Conservation (phyloP, 2,797 vertebrate species). For the Gymnocypris eckloni region DNA sequence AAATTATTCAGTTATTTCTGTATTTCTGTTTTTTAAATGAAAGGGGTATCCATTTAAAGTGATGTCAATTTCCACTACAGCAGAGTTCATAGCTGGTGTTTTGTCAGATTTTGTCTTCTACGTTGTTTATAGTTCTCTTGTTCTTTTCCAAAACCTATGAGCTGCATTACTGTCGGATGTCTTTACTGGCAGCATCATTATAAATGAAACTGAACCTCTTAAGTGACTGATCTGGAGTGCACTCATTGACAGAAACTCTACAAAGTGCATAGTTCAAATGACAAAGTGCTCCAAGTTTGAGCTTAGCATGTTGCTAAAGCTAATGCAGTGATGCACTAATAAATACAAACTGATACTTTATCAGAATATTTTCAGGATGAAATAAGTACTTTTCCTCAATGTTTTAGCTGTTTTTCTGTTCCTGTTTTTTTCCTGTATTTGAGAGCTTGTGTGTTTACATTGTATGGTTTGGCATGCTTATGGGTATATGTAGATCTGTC, state of each 20-base stretch:
- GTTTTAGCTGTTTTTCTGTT: too few relatives aligned
- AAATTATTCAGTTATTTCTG: constrained; percentile 17
- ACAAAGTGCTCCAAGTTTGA: background rate
- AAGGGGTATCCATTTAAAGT: constrained; percentile 35
- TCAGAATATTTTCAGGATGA: background rate
- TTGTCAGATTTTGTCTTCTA: constrained; percentile 36
- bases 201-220: background rate
- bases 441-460: background rate
- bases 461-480: background rate
- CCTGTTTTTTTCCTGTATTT: too few relatives aligned
- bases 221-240: background rate
- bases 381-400: too few relatives aligned
- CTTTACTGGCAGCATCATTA: background rate
- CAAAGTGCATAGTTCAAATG: background rate
- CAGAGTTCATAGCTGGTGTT: constrained; percentile 30
- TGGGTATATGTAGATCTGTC: background rate
- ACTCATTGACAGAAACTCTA: background rate
- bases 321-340: background rate
- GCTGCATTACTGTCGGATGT: background rate
- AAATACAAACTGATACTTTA: background rate
- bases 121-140: constrained; percentile 29
- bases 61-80: constrained; percentile 39
- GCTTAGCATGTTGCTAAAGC: constrained; percentile 10
- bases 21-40: constrained; percentile 27
- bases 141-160: constrained; percentile 2